These are phyloP conservation scores for Lysiphlebus fabarum DNA, from an alignment of 1,140 invertebrate genomes.

Conservation along the genomic window DNA sequence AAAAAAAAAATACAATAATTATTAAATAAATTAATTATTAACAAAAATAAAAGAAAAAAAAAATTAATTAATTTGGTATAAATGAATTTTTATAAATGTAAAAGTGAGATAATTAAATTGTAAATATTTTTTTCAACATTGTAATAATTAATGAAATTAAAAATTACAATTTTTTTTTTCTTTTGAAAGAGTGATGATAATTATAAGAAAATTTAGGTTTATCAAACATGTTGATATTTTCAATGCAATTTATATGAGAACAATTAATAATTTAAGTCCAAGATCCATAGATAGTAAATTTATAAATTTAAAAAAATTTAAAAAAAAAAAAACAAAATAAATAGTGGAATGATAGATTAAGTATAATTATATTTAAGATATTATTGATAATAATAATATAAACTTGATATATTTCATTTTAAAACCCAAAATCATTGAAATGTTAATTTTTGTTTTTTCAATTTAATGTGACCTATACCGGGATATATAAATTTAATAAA, in stretches of 20 bases:
- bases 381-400: not conserved
- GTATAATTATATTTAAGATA: not conserved
- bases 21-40: no score
- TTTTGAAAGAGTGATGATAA: not conserved
- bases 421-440: no score
- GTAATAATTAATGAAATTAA: not conserved
- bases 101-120: not conserved
- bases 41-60: no score
- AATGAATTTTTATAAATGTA: not conserved
- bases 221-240: constrained; percentile 3
- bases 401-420: not conserved
- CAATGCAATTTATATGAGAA: constrained; percentile 11
- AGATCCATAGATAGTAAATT: no score
- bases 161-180: not conserved
- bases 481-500: no score
- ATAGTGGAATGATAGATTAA: not conserved
- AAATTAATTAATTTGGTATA: no score
- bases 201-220: not conserved
- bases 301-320: no score
- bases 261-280: not conserved
- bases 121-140: constrained; percentile 1
- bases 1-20: no score
- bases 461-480: no score
- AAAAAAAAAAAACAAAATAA: no score
- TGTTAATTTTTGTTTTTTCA: no score